Evolutionary conservation across 2,888 invertebrate genomes (phyloP), one percentile per base, ranked within the genome.

Genomic region (Chaitophorus viminalis): DNA sequence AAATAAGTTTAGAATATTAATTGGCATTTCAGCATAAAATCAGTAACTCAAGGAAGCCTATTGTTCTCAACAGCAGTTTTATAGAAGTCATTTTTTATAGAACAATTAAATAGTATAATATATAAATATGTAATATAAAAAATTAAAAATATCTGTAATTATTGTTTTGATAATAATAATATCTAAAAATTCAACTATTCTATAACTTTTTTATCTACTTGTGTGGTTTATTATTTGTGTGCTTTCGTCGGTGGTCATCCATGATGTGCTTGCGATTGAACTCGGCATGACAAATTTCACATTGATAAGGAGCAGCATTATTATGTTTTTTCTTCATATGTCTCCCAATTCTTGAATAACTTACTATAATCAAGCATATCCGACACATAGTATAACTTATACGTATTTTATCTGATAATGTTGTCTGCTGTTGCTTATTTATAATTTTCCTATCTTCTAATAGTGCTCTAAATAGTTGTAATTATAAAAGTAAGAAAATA

Each of bases 291-390:
- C 86, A 87, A 65, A 79, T 52, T 8, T 79, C 79, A 60, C 86
- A 87, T 31, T 87, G 86, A 39, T 87, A 87, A 31, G 86, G 86
- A 25, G 86, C 86, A 81, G 86, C 86, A 74, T 74, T 87, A 79
- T 87, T 87, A 17, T 87, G 86, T 72, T 87, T 87, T 87, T 87
- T 79, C 29, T 79, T 79, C 86, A 87, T 87, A 72, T 87, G 86
- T 2, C 60, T 78, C 25, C 86, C 86, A 74, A 87, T 87, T 87
- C 86, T 87, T 36, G 86, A 87, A 79, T 87, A 87, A 72, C 86
- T 87, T 9, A 87, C 74, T 39, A 87, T 79, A 54, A 74, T 60
- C 72, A 87, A 29, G 39, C 86, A 87, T 74, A 87, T 79, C 25
- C 86, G 33, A 60, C 86, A 87, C 8, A 79, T 79, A 60, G 86